Percentiles rank a stretch among this genome's conserved stretches.
Evolutionary conservation across 2,888 invertebrate genomes (phyloP).

Genomic region (Lacanobia wlatinum): DNA sequence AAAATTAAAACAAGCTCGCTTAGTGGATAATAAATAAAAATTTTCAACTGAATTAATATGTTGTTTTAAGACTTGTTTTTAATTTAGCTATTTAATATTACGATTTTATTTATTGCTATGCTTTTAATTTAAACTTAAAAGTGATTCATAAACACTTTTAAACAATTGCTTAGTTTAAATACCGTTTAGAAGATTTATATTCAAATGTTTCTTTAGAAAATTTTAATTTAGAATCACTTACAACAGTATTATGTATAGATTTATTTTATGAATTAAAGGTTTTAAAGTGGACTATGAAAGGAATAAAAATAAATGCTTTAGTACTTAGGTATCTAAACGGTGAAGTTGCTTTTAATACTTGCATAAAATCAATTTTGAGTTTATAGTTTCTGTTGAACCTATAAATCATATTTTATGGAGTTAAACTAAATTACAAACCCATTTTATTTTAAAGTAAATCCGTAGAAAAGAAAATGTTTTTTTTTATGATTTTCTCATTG

Average conservation of each 20-base stretch:
- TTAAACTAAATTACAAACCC: background rate
- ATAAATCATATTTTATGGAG: background rate
- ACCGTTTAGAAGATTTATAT: too few species aligned
- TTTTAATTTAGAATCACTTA: too few species aligned
- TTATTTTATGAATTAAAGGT: background rate
- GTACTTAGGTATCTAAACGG: background rate
- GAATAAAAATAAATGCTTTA: background rate
- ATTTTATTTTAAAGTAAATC: background rate
- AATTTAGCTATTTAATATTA: background rate
- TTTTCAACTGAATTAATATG: background rate
- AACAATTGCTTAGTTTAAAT: too few species aligned
- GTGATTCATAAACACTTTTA: too few species aligned
- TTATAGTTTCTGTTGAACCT: background rate
- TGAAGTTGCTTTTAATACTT: background rate
- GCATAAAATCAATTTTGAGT: background rate
- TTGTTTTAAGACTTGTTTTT: background rate
- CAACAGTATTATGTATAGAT: too few species aligned
- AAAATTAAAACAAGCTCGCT: background rate
- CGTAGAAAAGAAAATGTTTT: background rate
- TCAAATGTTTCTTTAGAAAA: too few species aligned
- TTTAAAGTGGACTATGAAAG: background rate
- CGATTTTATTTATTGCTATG: background rate
- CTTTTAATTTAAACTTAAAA: background rate
- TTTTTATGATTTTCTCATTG: background rate
- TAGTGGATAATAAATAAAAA: constrained; percentile 4